Evolutionary conservation across 2,888 invertebrate genomes (phyloP).

Genomic region (Melieria picta): DNA sequence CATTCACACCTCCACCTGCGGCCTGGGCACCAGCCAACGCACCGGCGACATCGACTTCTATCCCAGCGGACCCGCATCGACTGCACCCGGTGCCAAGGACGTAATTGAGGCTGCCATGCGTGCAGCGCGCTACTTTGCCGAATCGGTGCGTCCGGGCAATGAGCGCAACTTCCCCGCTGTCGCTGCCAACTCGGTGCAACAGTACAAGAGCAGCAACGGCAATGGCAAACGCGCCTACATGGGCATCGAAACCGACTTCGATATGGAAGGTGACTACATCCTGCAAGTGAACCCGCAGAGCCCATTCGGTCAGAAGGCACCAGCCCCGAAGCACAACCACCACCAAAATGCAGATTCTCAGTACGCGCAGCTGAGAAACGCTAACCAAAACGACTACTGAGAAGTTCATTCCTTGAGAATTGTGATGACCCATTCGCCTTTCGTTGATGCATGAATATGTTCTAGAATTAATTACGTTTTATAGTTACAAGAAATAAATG

Average conservation of each 20-base stretch:
- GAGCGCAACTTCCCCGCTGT: conserved; percentile 62
- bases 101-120: conserved; percentile 60
- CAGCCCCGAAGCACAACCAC: conserved; percentile 51
- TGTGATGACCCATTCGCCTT: background rate
- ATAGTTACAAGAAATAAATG: conserved; percentile 29
- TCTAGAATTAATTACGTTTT: conserved; percentile 9
- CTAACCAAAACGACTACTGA: conserved; percentile 11
- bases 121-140: conserved; percentile 61
- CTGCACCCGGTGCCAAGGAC: conserved; percentile 57
- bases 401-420: background rate
- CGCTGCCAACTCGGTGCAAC: conserved; percentile 56
- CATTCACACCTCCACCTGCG: conserved; percentile 60
- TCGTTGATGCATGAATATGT: background rate
- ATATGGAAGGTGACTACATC: conserved; percentile 59
- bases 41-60: conserved; percentile 62
- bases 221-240: conserved; percentile 58
- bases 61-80: conserved; percentile 56
- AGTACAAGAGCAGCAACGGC: conserved; percentile 58
- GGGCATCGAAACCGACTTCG: conserved; percentile 56
- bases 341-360: conserved; percentile 49
- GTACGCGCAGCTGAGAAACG: conserved; percentile 42
- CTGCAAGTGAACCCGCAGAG: conserved; percentile 59
- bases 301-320: conserved; percentile 59
- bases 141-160: conserved; percentile 60
- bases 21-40: conserved; percentile 54